Evolutionary conservation across 2,113 vertebrate species (phyloP).

Genomic region (Pteropus alecto): DNA sequence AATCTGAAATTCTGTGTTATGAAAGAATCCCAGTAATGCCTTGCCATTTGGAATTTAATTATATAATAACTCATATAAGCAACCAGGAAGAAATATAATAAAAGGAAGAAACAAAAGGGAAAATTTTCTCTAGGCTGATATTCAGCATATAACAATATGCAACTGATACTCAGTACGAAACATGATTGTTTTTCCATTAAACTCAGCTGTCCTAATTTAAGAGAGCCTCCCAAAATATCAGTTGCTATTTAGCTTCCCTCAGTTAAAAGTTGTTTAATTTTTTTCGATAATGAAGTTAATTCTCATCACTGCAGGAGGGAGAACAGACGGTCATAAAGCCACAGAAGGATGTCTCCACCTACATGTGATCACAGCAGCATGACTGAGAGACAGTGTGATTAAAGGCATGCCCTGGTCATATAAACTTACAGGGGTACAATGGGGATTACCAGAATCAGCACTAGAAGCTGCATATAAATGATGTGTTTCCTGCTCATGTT

Average conservation of each 20-base stretch:
- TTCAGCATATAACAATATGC: neutral
- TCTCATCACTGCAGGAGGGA: neutral
- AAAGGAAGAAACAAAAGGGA: neutral
- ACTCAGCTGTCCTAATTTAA: conserved; percentile 59
- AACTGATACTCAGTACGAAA: neutral
- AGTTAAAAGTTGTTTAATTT: conserved; percentile 27
- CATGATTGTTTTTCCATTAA: conserved; percentile 53
- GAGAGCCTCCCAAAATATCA: conserved; percentile 46
- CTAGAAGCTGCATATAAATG: neutral
- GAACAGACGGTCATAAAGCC: neutral
- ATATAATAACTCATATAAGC: neutral
- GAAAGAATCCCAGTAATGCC: neutral
- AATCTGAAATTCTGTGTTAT: neutral
- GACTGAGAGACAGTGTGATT: neutral
- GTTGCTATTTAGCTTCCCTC: conserved; percentile 37
- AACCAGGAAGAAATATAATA: neutral
- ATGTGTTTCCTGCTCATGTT: neutral
- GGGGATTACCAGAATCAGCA: neutral
- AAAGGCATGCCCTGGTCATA: neutral
- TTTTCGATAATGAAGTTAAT: conserved; percentile 44
- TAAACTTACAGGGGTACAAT: neutral
- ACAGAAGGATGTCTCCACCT: neutral
- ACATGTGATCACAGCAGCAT: neutral
- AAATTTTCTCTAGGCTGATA: neutral
- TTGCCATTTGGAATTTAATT: neutral